phyloP scores from a whole-genome alignment of 2,888 invertebrate species.

The Conus canariensis region DNA sequence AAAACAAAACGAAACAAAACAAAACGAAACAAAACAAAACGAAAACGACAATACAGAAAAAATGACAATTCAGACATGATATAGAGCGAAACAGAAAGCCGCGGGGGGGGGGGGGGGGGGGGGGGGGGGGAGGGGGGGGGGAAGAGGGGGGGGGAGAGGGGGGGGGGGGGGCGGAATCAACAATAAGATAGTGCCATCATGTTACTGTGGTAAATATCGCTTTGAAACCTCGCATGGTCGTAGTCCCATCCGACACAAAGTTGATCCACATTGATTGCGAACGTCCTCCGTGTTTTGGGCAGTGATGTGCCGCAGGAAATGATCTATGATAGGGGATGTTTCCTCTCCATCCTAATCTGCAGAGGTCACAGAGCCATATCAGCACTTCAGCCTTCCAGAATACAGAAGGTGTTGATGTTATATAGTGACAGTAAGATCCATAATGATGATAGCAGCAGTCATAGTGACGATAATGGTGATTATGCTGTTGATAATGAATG shows the following conservation, averaged over 20 bases:
- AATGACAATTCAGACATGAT: too few relatives aligned
- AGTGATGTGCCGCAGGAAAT: neutral
- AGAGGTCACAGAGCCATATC: neutral
- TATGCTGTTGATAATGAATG: too few relatives aligned
- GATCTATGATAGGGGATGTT: neutral
- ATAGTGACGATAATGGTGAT: too few relatives aligned
- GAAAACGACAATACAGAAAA: too few relatives aligned
- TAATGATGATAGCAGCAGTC: too few relatives aligned
- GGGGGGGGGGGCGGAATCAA: neutral
- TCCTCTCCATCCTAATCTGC: neutral
- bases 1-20: too few relatives aligned
- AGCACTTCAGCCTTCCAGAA: neutral
- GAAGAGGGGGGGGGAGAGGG: too few relatives aligned
- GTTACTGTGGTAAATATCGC: neutral
- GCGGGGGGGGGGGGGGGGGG: neutral
- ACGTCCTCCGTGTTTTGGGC: neutral
- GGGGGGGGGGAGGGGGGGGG: neutral
- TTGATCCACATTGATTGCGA: constrained; percentile 13
- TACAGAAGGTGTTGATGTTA: too few relatives aligned
- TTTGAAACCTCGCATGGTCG: neutral
- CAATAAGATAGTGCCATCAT: too few relatives aligned
- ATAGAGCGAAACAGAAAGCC: too few relatives aligned
- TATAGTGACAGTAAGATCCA: too few relatives aligned
- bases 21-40: too few relatives aligned
- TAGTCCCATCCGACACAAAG: neutral